Conservation (phyloP, 2,113 vertebrate genomes). For the Alexandromys fortis region DNA sequence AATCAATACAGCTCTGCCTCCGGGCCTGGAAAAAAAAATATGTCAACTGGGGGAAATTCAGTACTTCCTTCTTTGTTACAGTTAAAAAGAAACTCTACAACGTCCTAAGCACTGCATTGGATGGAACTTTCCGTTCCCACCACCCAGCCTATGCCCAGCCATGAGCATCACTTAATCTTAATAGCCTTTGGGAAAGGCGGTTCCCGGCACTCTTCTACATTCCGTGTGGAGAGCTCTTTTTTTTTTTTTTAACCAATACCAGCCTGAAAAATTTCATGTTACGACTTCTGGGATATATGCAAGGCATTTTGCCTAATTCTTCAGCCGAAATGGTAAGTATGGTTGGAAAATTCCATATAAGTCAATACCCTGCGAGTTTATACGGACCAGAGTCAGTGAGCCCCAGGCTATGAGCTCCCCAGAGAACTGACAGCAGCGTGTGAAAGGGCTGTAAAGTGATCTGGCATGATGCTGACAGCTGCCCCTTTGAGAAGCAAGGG, state of each 20-base stretch:
- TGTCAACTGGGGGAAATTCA: background rate
- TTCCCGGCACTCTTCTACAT: slow-evolving; percentile 23
- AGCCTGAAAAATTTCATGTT: slow-evolving; percentile 60
- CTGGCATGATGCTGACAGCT: background rate
- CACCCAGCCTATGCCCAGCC: background rate
- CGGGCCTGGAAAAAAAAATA: background rate
- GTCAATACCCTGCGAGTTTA: slow-evolving; percentile 63
- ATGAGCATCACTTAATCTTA: slow-evolving; percentile 13
- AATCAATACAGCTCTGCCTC: background rate
- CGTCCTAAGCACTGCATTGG: background rate
- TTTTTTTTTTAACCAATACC: slow-evolving; percentile 60
- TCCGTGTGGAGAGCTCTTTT: slow-evolving; percentile 56
- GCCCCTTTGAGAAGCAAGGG: slow-evolving; percentile 15
- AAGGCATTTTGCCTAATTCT: slow-evolving; percentile 73
- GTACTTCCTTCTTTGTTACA: background rate
- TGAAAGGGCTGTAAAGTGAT: slow-evolving; percentile 38
- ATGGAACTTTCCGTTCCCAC: slow-evolving; percentile 32
- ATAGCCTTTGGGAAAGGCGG: slow-evolving; percentile 45
- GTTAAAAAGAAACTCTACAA: background rate
- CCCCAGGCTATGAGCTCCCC: slow-evolving; percentile 57
- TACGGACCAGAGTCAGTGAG: slow-evolving; percentile 37
- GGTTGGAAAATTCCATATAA: slow-evolving; percentile 70
- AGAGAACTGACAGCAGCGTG: slow-evolving; percentile 9
- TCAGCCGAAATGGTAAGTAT: slow-evolving; percentile 52
- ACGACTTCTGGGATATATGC: slow-evolving; percentile 60